These are phyloP conservation scores for Spodoptera exigua DNA, from an alignment of 2,888 invertebrate species.

Conservation along the genomic window DNA sequence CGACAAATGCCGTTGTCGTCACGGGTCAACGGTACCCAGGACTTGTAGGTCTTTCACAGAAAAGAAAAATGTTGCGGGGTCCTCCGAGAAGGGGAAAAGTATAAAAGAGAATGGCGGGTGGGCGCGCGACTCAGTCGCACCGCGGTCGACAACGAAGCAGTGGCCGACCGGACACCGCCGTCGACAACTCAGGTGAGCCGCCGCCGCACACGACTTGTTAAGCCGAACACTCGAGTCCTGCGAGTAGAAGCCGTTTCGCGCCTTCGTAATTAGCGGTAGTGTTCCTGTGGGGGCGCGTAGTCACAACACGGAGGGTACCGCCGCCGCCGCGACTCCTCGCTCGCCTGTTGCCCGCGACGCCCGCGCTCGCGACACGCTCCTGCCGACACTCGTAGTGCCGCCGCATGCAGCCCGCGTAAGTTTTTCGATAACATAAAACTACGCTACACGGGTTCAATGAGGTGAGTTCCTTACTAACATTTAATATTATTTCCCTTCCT, in stretches of 20 bases:
- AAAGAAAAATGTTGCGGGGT: conserved; percentile 68
- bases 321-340: conserved; percentile 56
- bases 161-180: conserved; percentile 61
- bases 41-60: conserved; percentile 67
- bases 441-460: conserved; percentile 70
- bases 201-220: conserved; percentile 40
- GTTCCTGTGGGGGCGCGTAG: conserved; percentile 55
- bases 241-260: conserved; percentile 42
- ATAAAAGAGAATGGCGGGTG: conserved; percentile 80
- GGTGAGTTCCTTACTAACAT: conserved; percentile 64
- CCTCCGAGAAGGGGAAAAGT: conserved; percentile 79
- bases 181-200: conserved; percentile 66
- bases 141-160: conserved; percentile 71
- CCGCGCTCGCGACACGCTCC: conserved; percentile 60
- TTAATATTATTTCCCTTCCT: conserved; percentile 8
- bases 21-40: conserved; percentile 73
- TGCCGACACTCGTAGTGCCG: conserved; percentile 39
- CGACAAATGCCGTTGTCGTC: conserved; percentile 56
- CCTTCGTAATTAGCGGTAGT: conserved; percentile 58
- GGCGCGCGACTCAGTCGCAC: conserved; percentile 82
- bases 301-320: conserved; percentile 58
- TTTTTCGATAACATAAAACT: conserved; percentile 60
- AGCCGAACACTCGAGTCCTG: conserved; percentile 20
- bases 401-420: conserved; percentile 66
- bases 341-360: conserved; percentile 61